Evolutionary conservation across 2,797 vertebrate species (phyloP), one percentile per base, ranked within the genome.

Genomic region (Gila robusta): DNA sequence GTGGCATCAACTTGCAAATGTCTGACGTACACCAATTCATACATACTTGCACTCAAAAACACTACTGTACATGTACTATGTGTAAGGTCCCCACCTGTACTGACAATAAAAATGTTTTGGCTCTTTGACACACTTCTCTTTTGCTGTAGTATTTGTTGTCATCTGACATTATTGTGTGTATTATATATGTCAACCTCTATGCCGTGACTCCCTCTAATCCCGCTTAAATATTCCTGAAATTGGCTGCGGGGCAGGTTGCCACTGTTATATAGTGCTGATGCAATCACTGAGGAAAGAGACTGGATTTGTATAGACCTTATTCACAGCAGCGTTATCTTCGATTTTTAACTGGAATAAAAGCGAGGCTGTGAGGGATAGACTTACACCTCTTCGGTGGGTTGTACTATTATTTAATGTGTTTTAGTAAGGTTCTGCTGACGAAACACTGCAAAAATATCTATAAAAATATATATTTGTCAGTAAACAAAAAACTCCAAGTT

Each of bases 1-100:
- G 89, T 97, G 96, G 95, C 95, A 96, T 92, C 95, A 95, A 91
- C 94, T 93, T 84, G 94, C 95, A 91, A 94, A 94, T 86, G 95
- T 96, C 92, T 96, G 94, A 96, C 91, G 82, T 79, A 7, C 39
- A 77, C 82, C 80, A 9, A 59, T 52, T 66, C 78, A 52, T 39
- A 85, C 76, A 87, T 39, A 69, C 70, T 37, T 73, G 66, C 70
- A 81, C 87, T 84, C 37, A 73, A 10, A 82, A 83, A 74, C 67
- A 85, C 85, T 90, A 82, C 73, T 89, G 85, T 89, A 88, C 79
- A 87, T 87, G 89, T 89, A 87, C 81, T 83, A 84, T 89, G 84
- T 82, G 73, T 88, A 87, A 88, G 69, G 87, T 82, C 82, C 72
- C 80, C 56, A 86, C 80, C 81, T 64, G 71, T 88, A 79, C 82